phyloP scores from a whole-genome alignment of 2,797 vertebrate genomes.

The Poecile montanus region DNA sequence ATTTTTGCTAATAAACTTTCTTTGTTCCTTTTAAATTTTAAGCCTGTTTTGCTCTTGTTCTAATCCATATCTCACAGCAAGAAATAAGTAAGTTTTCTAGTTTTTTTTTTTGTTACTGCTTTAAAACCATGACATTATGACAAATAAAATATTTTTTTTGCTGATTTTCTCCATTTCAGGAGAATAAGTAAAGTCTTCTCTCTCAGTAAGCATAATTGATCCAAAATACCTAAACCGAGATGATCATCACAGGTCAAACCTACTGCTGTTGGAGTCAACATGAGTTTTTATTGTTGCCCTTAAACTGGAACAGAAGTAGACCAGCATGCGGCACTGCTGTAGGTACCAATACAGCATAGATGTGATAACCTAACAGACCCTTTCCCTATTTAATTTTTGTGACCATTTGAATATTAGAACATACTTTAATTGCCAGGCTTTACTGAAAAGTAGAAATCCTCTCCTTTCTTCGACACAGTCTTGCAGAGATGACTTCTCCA shows the following conservation, averaged over 20 bases:
- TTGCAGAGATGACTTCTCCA: constrained; percentile 78
- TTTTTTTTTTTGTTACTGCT: no score
- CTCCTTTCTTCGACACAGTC: constrained; percentile 77
- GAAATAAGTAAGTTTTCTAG: no score
- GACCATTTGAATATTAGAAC: constrained; percentile 28
- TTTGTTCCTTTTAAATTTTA: no score
- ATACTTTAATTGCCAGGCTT: constrained; percentile 70
- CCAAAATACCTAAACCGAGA: neutral
- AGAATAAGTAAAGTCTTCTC: neutral
- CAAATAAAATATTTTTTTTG: neutral
- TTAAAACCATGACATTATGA: neutral
- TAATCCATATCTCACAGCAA: no score
- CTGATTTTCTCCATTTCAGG: neutral
- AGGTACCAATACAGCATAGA: neutral
- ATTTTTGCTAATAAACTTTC: no score
- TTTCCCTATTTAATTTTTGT: neutral
- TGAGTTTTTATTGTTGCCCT: neutral
- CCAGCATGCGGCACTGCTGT: neutral
- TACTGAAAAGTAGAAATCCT: constrained; percentile 74
- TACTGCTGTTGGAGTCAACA: neutral
- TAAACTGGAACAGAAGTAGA: neutral
- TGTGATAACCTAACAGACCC: neutral
- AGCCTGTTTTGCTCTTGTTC: no score
- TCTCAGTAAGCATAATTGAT: neutral
- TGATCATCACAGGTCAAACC: neutral